phyloP scores from a whole-genome alignment of 2,888 invertebrate species.

The Acrobasis consociella region DNA sequence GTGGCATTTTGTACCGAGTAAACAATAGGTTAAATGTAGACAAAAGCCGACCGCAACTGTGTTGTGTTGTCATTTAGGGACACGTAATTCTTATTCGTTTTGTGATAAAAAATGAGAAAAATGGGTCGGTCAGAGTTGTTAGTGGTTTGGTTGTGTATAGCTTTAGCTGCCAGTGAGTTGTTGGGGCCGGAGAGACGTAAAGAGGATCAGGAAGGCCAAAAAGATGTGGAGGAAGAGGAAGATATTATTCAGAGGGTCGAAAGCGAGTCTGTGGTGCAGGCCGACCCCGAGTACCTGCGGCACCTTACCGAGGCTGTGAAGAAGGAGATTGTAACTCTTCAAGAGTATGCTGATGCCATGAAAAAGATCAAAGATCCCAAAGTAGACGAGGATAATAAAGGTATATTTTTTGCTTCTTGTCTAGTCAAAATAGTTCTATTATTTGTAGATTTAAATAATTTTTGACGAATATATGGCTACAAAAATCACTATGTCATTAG shows the following conservation, averaged over 20 bases:
- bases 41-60: slow-evolving; percentile 22
- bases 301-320: slow-evolving; percentile 60
- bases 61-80: slow-evolving; percentile 44
- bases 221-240: slow-evolving; percentile 42
- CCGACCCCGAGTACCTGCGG: slow-evolving; percentile 55
- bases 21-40: not conserved
- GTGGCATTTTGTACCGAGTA: slow-evolving; percentile 22
- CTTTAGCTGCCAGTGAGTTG: slow-evolving; percentile 57
- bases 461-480: no score
- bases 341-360: slow-evolving; percentile 65
- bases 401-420: slow-evolving; percentile 34
- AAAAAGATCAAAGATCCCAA: slow-evolving; percentile 41
- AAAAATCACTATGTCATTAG: no score
- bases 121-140: slow-evolving; percentile 58
- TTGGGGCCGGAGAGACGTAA: slow-evolving; percentile 61
- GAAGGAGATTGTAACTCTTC: slow-evolving; percentile 56
- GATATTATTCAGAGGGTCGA: slow-evolving; percentile 40
- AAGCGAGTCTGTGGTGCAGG: slow-evolving; percentile 35
- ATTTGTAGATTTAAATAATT: no score
- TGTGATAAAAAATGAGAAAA: slow-evolving; percentile 41
- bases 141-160: slow-evolving; percentile 55
- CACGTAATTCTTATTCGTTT: slow-evolving; percentile 63
- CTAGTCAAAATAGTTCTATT: no score
- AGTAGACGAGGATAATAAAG: slow-evolving; percentile 50
- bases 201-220: slow-evolving; percentile 43